Percentiles rank a stretch among this genome's conserved stretches.
These are phyloP conservation scores for Vombatus ursinus DNA, from an alignment of 2,113 vertebrate species.

Conservation along the genomic window DNA sequence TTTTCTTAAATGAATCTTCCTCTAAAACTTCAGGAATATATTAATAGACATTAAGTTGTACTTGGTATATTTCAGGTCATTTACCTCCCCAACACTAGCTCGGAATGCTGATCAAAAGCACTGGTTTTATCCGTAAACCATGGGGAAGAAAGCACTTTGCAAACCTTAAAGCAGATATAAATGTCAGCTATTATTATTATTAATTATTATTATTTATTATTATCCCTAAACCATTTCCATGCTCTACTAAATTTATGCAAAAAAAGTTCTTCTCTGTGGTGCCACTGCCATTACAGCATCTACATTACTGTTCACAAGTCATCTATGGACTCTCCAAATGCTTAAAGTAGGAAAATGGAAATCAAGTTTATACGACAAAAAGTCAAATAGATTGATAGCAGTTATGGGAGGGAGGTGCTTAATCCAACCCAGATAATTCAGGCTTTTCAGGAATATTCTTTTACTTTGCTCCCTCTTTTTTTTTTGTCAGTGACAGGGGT, in stretches of 20 bases:
- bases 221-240: background rate
- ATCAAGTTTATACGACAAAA: background rate
- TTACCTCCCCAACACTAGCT: constrained; percentile 33
- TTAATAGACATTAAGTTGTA: constrained; percentile 46
- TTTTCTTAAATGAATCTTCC: constrained; percentile 59
- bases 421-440: background rate
- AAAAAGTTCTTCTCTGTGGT: background rate
- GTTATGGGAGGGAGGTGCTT: background rate
- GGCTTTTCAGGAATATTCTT: background rate
- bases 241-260: background rate
- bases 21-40: constrained; percentile 57
- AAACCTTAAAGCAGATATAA: background rate
- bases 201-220: background rate
- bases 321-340: background rate
- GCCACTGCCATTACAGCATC: background rate
- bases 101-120: background rate
- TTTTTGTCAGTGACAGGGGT: background rate
- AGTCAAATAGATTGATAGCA: constrained; percentile 5
- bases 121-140: background rate
- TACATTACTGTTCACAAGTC: constrained; percentile 26
- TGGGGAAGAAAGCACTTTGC: constrained; percentile 19
- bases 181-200: background rate
- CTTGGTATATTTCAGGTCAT: constrained; percentile 11
- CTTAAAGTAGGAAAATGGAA: constrained; percentile 56
- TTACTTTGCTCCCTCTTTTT: background rate